These are phyloP conservation scores for Oscheius sp. DNA, from an alignment of 2,888 invertebrate genomes.

Conservation along the genomic window DNA sequence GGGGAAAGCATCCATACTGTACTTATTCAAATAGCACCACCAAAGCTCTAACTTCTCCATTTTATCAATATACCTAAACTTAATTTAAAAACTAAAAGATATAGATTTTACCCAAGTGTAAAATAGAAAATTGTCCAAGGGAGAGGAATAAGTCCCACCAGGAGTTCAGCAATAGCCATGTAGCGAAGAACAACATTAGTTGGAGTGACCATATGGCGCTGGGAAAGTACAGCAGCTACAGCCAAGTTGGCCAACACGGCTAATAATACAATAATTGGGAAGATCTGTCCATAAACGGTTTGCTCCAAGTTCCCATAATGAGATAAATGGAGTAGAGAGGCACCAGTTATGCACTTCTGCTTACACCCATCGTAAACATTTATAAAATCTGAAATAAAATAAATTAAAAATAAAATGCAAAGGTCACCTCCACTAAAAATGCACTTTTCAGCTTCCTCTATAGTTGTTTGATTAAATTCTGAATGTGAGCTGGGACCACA, in stretches of 20 bases:
- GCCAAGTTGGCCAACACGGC: constrained; percentile 90
- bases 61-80: constrained; percentile 54
- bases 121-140: constrained; percentile 81
- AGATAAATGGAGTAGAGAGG: constrained; percentile 32
- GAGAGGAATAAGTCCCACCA: constrained; percentile 87
- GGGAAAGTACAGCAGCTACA: constrained; percentile 87
- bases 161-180: constrained; percentile 95
- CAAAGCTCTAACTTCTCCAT: constrained; percentile 53
- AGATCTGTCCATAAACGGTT: constrained; percentile 60
- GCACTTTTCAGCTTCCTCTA: constrained; percentile 4
- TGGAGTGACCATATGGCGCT: constrained; percentile 81
- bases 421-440: neutral
- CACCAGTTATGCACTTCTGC: constrained; percentile 33
- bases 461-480: constrained; percentile 6
- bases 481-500: constrained; percentile 21
- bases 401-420: no score
- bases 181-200: constrained; percentile 73
- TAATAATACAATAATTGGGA: constrained; percentile 81
- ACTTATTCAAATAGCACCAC: constrained; percentile 69
- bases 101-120: constrained; percentile 53
- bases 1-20: constrained; percentile 74
- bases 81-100: neutral
- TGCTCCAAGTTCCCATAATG: constrained; percentile 41
- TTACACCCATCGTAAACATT: constrained; percentile 42
- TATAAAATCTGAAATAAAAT: neutral